phyloP scores from a whole-genome alignment of 2,888 invertebrate species.

The Athalia rosae region DNA sequence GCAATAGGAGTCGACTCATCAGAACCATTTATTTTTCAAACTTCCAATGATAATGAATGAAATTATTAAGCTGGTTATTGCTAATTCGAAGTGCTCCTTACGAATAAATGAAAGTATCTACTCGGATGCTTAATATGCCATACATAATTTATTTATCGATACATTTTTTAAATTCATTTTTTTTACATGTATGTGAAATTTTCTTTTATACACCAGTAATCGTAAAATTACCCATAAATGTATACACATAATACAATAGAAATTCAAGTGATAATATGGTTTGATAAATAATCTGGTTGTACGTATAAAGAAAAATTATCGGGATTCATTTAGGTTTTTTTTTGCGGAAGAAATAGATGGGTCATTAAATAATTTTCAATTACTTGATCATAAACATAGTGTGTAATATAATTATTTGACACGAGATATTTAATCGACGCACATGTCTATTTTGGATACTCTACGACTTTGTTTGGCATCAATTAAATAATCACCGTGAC shows the following conservation, averaged over 20 bases:
- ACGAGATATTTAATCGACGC: slow-evolving; percentile 10
- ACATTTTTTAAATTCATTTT: slow-evolving; percentile 58
- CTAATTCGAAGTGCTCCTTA: neutral
- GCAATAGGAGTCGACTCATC: too few species aligned
- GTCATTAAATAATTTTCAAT: neutral
- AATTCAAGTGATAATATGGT: neutral
- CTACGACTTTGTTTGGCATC: neutral
- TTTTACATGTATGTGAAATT: slow-evolving; percentile 59
- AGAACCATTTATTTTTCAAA: too few species aligned
- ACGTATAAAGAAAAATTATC: slow-evolving; percentile 10
- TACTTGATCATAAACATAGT: neutral
- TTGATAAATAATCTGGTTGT: slow-evolving; percentile 6
- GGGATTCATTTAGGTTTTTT: neutral
- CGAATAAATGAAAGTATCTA: too few species aligned
- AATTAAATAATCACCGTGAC: slow-evolving; percentile 8
- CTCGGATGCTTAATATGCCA: slow-evolving; percentile 48
- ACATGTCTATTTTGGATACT: neutral
- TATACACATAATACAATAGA: neutral
- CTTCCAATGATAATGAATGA: neutral
- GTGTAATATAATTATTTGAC: neutral
- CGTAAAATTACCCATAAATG: slow-evolving; percentile 9
- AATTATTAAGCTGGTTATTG: neutral
- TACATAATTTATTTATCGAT: slow-evolving; percentile 63
- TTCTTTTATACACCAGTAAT: slow-evolving; percentile 30
- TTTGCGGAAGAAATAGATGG: neutral